Evolutionary conservation across 1,140 invertebrate genomes (phyloP), one percentile per base, ranked within the genome.

Genomic region (Ips typographus): DNA sequence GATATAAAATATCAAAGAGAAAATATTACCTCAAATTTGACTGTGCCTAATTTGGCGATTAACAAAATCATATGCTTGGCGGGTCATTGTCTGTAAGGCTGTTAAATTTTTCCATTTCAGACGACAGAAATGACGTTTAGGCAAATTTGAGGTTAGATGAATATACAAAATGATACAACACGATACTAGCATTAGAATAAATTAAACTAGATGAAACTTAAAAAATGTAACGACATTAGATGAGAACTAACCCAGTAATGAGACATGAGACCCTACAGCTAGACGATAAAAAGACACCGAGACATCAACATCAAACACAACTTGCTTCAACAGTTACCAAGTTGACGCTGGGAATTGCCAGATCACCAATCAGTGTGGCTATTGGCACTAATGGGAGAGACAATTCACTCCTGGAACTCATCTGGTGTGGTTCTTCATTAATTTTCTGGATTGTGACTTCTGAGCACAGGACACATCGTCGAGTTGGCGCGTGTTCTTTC

Each of bases 301-400:
- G 56, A 68, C 65, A 68, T 60, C 65, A 60, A 68, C 65, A 68
- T 60, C 65, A 60, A 68, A 68, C 65, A 68, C 56, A 61, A 68
- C 39, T 68, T 68, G 65, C 65, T 68, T 49, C 44, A 49, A 7
- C 42, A 66, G 65, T 68, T 68, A 68, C 65, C 65, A 68, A 68
- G 65, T 51, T 68, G 65, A 38, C 39, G 56, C 40, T 56, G 56
- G 41, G 55, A 61, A 60, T 53, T 5, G 65, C 56, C 44, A 59
- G 44, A 59, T 68, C 57, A 39, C 63, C 51, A 42, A 40, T 55
- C 43, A 47, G 2, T 37, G 6, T 53, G 40, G 6, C 56, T 40
- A 62, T 44, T 62, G 53, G 22, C 40, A 42, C 49, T 40, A 56
- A 49, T 37, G 65, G 65, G 40, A 68, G 38, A 3, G 65, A 52